Percentiles rank a stretch among this genome's conserved stretches.
Evolutionary conservation across 2,888 invertebrate genomes (phyloP).

Genomic region (Caprella mutica): DNA sequence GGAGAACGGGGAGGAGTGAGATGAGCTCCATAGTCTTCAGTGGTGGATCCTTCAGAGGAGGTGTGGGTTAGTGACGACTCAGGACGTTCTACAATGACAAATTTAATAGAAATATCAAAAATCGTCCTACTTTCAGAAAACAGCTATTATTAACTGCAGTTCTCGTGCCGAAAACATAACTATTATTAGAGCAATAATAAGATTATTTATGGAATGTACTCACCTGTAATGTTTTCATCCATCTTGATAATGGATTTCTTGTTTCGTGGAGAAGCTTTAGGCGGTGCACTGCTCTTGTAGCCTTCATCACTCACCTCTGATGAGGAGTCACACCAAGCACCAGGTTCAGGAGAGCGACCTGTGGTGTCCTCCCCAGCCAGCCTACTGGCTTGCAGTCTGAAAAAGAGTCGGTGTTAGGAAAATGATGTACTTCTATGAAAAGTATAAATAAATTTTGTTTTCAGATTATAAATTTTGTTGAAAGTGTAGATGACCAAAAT

Average conservation of each 20-base stretch:
- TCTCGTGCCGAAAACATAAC: too few species aligned
- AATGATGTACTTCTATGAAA: too few species aligned
- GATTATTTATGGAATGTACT: too few species aligned
- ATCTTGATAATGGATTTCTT: too few species aligned
- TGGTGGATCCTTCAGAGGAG: slow-evolving; percentile 32
- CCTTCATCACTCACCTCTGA: slow-evolving; percentile 40
- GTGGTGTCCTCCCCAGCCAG: neutral
- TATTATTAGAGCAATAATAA: too few species aligned
- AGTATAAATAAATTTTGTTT: neutral
- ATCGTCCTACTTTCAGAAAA: too few species aligned
- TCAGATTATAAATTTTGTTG: too few species aligned
- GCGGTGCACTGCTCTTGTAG: slow-evolving; percentile 36
- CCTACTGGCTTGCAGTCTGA: neutral
- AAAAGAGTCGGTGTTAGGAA: too few species aligned
- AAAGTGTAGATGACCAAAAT: too few species aligned
- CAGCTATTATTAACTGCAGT: too few species aligned
- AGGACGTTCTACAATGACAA: slow-evolving; percentile 36
- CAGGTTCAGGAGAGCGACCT: slow-evolving; percentile 36
- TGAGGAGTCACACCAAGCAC: slow-evolving; percentile 38
- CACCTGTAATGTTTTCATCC: too few species aligned
- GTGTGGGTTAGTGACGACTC: slow-evolving; percentile 38
- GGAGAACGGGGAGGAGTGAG: slow-evolving; percentile 7
- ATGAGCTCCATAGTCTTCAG: slow-evolving; percentile 20
- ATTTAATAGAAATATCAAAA: too few species aligned
- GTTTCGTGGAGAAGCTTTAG: slow-evolving; percentile 13